These are phyloP conservation scores for Phyllostomus hastatus DNA, from an alignment of 2,113 vertebrate species.

Conservation along the genomic window DNA sequence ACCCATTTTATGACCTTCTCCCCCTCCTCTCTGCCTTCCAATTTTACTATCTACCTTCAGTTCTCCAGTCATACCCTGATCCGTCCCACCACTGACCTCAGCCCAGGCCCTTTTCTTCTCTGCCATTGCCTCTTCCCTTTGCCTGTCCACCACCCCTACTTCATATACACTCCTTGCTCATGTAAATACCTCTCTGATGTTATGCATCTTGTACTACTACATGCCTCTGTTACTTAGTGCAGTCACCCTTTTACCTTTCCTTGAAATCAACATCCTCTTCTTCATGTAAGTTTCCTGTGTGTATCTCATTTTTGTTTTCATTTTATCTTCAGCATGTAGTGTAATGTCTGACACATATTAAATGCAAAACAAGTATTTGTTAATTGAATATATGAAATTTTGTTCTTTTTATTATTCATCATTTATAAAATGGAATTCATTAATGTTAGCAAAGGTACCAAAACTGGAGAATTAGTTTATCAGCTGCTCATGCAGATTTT, in stretches of 20 bases:
- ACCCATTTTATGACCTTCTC: background rate
- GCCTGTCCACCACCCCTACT: background rate
- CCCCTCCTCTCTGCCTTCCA: background rate
- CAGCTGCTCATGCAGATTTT: background rate
- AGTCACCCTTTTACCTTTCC: background rate
- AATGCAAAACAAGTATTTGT: background rate
- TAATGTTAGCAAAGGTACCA: background rate
- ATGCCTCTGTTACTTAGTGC: background rate
- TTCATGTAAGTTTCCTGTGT: background rate
- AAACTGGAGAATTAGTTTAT: background rate
- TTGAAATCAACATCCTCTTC: background rate
- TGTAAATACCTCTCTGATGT: rapidly evolving
- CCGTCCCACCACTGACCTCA: background rate
- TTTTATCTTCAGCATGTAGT: background rate
- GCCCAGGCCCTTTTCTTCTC: background rate
- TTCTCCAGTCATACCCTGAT: background rate
- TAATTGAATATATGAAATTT: background rate
- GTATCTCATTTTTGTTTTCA: background rate
- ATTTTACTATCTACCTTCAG: background rate
- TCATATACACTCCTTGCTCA: background rate
- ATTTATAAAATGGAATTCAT: background rate
- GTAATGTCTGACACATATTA: background rate
- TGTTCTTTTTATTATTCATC: background rate
- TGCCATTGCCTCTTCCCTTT: background rate
- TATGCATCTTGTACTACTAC: background rate